A percentile compares a stretch with the other conserved stretches of the same genome.
Conservation (phyloP, 2,113 vertebrate genomes). For the Lepidothrix coronata region DNA sequence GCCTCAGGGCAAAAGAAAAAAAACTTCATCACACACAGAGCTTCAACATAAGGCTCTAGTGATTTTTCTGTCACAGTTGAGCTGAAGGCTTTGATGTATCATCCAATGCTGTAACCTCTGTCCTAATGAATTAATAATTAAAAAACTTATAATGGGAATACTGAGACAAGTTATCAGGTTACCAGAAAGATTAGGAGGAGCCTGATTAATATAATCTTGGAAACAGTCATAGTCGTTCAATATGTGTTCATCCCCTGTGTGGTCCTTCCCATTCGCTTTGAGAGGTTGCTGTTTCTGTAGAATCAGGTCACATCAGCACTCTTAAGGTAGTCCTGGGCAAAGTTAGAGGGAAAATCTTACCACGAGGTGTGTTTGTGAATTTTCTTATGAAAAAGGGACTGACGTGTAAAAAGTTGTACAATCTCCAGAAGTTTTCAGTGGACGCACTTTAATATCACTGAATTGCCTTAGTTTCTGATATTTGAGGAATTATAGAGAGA, state of each 20-base stretch:
- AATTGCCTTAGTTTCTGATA: neutral
- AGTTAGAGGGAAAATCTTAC: neutral
- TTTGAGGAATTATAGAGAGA: neutral
- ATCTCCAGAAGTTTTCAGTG: neutral
- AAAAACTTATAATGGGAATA: conserved; percentile 18
- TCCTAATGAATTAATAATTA: conserved; percentile 37
- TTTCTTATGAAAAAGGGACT: neutral
- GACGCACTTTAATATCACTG: neutral
- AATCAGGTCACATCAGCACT: neutral
- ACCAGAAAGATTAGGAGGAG: neutral
- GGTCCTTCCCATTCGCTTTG: neutral
- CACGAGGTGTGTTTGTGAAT: neutral
- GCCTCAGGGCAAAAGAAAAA: neutral
- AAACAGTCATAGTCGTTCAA: neutral
- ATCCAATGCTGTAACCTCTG: neutral
- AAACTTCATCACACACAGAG: neutral
- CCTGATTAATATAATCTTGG: neutral
- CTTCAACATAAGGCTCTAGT: neutral
- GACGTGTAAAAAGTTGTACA: neutral
- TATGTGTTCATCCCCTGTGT: neutral
- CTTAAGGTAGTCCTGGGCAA: neutral
- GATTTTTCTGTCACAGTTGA: neutral
- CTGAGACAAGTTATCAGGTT: neutral
- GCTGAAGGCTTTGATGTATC: neutral
- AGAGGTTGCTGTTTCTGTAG: neutral